Evolutionary conservation across 92 coral and sea anemone species (phyloP), one percentile per base, ranked within the genome.

Genomic region (Palythoa grandis): DNA sequence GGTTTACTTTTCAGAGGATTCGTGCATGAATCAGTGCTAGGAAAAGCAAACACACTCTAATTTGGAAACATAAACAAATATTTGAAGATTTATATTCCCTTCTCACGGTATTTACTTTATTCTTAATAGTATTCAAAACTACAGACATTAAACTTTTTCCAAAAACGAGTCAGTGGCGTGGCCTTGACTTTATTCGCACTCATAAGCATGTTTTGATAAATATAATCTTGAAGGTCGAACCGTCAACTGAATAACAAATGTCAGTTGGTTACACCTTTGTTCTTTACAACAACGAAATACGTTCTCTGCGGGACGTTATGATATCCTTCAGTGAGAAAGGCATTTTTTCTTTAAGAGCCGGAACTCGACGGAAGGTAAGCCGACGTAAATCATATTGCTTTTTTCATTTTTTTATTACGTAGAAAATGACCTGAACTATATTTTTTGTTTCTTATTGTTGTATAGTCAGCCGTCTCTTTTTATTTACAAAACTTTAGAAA

Each of bases 321-420:
- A 17, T 35, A 12, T 35, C 43, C 48, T 35, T 11, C 40, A 70
- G 3, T 58, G 43, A 43, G 43, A 35, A 35, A 70, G 47, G 29
- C 11, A 29, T 35, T 13, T 4, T 39, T 70, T 2, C 38, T 70
- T 40, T 25, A 13, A 38, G 1, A 29, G 48, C 48, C 50, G 50
- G 50, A 43, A 43, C 16, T 70, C 74, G 19, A 35, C 74, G 19
- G 74, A 40, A 70, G 74, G 74, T 70, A 70, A 70, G 74, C 74
- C 74, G 5, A 70, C 17, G 1, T 13, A 70, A 70, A 22, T 70
- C 7, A 70, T 17, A 3, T 13, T 70, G 16, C 38, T 70, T 12
- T 25, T 70, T 29, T 4, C 47, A 70, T 11, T 70, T 70, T 70
- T 40, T 70, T 35, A 70, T 70, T 9, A 13, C 24, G 29, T 68